Evolutionary conservation across 2,113 vertebrate genomes (phyloP).

Genomic region (Vimba vimba): DNA sequence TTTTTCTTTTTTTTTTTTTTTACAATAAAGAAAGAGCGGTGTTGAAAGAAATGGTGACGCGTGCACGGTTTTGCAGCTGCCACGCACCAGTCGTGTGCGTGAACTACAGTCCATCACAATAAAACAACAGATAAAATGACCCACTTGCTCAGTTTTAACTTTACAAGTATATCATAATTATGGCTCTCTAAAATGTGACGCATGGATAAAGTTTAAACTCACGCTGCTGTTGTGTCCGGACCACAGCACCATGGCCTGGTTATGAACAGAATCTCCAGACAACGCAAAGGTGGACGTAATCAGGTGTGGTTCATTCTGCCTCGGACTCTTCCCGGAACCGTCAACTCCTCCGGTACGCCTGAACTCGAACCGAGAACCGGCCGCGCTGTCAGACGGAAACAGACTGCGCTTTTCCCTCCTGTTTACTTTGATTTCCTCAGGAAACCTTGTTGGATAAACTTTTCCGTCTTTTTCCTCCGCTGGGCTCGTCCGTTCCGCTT

Average conservation of each 20-base stretch:
- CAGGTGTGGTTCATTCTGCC: constrained; percentile 79
- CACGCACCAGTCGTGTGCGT: background rate
- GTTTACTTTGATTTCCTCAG: background rate
- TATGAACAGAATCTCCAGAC: constrained; percentile 90
- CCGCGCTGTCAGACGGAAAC: constrained; percentile 65
- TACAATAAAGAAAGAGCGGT: background rate
- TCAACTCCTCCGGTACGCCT: constrained; percentile 78
- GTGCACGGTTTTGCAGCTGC: background rate
- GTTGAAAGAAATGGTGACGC: background rate
- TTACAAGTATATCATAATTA: background rate
- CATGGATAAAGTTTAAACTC: constrained; percentile 72
- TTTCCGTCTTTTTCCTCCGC: constrained; percentile 16
- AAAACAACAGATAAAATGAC: background rate
- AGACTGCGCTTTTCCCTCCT: constrained; percentile 32
- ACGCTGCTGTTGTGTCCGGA: constrained; percentile 94
- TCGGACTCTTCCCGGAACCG: constrained; percentile 68
- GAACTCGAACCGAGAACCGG: constrained; percentile 72
- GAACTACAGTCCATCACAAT: background rate
- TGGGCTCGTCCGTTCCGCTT: background rate
- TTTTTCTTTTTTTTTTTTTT: too few species aligned
- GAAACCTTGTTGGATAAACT: constrained; percentile 11
- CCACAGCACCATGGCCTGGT: constrained; percentile 98
- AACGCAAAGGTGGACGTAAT: constrained; percentile 89
- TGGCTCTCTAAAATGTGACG: background rate
- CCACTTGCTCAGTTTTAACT: background rate